Conservation (phyloP, 2,888 invertebrate species). For the Orthonychiurus folsomi region DNA sequence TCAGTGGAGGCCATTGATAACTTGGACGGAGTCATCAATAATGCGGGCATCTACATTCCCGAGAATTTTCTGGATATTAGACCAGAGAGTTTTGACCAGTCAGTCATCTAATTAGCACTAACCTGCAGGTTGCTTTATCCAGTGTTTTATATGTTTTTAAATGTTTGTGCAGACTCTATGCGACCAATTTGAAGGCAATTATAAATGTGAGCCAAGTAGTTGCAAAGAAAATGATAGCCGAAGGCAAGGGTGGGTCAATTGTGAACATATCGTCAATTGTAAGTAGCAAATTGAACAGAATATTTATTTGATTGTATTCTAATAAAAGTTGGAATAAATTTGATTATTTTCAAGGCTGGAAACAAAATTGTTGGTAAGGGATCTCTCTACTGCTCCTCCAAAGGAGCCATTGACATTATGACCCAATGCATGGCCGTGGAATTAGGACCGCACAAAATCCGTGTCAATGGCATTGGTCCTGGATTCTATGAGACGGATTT, state of each 20-base stretch:
- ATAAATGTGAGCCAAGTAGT: slow-evolving; percentile 79
- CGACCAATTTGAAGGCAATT: no score
- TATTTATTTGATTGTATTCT: not conserved
- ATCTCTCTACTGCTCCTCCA: slow-evolving; percentile 78
- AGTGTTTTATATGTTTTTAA: no score
- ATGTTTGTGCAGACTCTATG: no score
- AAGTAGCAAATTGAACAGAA: slow-evolving; percentile 30
- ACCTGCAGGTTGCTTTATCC: no score
- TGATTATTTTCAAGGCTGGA: not conserved
- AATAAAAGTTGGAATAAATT: no score
- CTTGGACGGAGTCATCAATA: slow-evolving; percentile 83
- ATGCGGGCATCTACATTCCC: slow-evolving; percentile 67
- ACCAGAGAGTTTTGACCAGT: slow-evolving; percentile 63
- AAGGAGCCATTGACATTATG: slow-evolving; percentile 78
- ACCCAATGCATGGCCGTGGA: slow-evolving; percentile 77
- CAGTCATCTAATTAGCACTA: no score
- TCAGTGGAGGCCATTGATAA: no score
- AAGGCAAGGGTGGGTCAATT: slow-evolving; percentile 64
- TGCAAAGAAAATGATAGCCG: slow-evolving; percentile 60
- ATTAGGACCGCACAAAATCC: slow-evolving; percentile 51
- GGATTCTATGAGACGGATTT: no score
- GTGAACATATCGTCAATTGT: slow-evolving; percentile 87
- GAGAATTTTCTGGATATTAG: slow-evolving; percentile 61
- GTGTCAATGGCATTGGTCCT: slow-evolving; percentile 84
- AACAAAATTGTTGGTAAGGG: slow-evolving; percentile 1